Base-by-base conservation (phyloP, 2,888 invertebrate species). In the Rhagonycha fulva region DNA sequence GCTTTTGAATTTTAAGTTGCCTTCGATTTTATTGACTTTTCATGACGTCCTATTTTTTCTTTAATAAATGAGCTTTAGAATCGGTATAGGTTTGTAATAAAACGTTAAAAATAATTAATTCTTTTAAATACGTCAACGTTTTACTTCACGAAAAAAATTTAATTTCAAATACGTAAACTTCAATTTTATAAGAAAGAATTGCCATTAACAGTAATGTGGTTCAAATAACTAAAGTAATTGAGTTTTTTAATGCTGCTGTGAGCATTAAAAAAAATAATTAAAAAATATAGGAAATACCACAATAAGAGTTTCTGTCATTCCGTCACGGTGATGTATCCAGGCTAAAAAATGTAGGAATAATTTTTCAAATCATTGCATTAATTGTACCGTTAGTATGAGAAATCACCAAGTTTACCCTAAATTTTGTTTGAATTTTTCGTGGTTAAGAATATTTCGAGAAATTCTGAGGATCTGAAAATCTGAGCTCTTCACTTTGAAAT, bases 1-100 rank as follows among this genome's bases (percentile, higher is more conserved):
- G 74, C 76, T 74, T 76, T 76, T 76, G 76, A 76, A 76, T 76
- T 76, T 76, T 74, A 76, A 76, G 74, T 71, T 74, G 26, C 14
- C 61, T 74, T 74, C 75, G 75, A 75, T 75, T 75, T 75, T 75
- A 75, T 75, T 75, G 72, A 75, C 75, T 75, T 71, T 75, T 75
- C 75, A 68, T 32, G 74, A 70, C 75, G 75, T 68, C 75, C 75
- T 62, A 75, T 75, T 75, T 75, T 70, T 74, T 67, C 67, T 66
- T 47, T 68, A 70, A 70, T 74, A 75, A 74, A 75, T 68, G 75
- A 71, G 75, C 30, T 71, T 62, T 67, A 28, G 14, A 32, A 30
- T 66, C 26, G 63, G 63, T 24, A 26, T 66, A 66, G 63, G 63
- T 26, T 66, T 24, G 63, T 66, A 66, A 66, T 66, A 66, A 66